phyloP scores from a whole-genome alignment of 2,888 invertebrate species.

The Lasioglossum pauxillum region DNA sequence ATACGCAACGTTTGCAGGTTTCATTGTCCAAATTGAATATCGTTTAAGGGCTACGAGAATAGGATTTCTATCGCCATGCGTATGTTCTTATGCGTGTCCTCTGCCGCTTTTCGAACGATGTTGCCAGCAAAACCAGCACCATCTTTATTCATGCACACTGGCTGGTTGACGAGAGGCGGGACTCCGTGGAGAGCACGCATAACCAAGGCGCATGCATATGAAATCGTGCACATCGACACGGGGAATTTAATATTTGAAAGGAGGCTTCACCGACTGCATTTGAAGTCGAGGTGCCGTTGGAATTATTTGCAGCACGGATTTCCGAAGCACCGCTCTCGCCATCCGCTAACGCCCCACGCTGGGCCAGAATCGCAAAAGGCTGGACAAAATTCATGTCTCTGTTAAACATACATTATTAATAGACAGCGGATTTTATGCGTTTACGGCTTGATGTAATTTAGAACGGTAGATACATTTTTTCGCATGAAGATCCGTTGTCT shows the following conservation, averaged over 20 bases:
- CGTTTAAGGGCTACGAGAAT: neutral
- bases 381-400: too few relatives aligned
- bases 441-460: too few relatives aligned
- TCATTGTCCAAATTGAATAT: neutral
- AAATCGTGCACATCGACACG: slow-evolving; percentile 52
- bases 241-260: slow-evolving; percentile 58
- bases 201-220: slow-evolving; percentile 53
- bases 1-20: neutral
- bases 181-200: slow-evolving; percentile 45
- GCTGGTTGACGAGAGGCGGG: slow-evolving; percentile 48
- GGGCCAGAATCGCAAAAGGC: too few relatives aligned
- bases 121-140: slow-evolving; percentile 62
- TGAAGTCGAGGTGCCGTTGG: slow-evolving; percentile 34
- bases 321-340: slow-evolving; percentile 1
- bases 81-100: slow-evolving; percentile 40
- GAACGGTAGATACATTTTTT: too few relatives aligned
- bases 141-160: slow-evolving; percentile 60
- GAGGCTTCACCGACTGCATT: slow-evolving; percentile 50
- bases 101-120: slow-evolving; percentile 38
- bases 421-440: too few relatives aligned
- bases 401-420: too few relatives aligned
- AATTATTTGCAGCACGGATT: slow-evolving; percentile 39
- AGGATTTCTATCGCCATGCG: slow-evolving; percentile 36
- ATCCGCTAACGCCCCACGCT: neutral
- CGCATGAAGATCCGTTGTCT: too few relatives aligned